Conservation (phyloP, 2,113 vertebrate species). For the Scortum barcoo region DNA sequence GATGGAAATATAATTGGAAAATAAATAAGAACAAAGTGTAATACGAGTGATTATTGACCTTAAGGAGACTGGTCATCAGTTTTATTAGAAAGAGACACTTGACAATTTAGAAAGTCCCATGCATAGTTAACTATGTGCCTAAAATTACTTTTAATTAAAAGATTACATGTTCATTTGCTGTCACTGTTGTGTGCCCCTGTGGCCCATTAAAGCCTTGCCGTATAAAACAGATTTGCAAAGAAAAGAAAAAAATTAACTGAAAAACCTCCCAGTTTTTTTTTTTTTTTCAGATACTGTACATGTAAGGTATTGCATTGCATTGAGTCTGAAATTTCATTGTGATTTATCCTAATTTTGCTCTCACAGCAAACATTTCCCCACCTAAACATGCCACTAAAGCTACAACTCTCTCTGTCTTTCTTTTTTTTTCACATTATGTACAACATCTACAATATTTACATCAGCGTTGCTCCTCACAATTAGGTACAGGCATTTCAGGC, state of each 20-base stretch:
- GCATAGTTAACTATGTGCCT: background rate
- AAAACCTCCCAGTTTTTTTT: background rate
- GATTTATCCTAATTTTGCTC: too few species aligned
- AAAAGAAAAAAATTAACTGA: too few species aligned
- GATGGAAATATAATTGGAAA: constrained; percentile 3
- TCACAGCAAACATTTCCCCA: too few species aligned
- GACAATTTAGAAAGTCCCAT: background rate
- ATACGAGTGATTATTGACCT: constrained; percentile 9
- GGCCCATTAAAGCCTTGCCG: background rate
- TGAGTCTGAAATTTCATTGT: too few species aligned
- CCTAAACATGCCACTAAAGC: background rate
- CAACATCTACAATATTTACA: constrained; percentile 23
- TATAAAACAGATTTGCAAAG: background rate
- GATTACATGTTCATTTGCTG: background rate
- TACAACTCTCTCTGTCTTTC: background rate
- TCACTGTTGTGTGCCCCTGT: background rate
- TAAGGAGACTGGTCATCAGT: background rate
- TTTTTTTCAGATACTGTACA: background rate
- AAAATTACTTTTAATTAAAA: constrained; percentile 16
- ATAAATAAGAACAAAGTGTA: constrained; percentile 2
- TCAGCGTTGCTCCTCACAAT: constrained; percentile 14
- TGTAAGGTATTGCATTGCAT: too few species aligned
- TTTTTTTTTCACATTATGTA: background rate
- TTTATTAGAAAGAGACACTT: background rate
- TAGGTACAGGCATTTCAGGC: constrained; percentile 18